Conservation (phyloP, 2,797 vertebrate genomes). For the Rousettus madagascariensis region DNA sequence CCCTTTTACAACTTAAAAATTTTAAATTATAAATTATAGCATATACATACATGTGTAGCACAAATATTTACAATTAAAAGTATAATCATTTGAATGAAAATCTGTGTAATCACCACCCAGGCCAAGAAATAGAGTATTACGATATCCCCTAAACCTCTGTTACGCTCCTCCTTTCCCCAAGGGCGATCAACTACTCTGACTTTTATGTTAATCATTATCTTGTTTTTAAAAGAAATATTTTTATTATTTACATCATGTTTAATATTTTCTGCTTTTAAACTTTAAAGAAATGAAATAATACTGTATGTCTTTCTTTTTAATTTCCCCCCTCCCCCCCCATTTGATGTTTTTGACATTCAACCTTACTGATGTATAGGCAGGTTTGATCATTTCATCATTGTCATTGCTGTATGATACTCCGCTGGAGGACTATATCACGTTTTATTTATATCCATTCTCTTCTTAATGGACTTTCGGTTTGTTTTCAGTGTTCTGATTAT, state of each 20-base stretch:
- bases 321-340: background rate
- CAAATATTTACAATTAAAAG: background rate
- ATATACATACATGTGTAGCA: background rate
- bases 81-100: slow-evolving; percentile 3
- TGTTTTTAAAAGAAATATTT: background rate
- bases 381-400: background rate
- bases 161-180: background rate
- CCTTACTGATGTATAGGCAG: background rate
- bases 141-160: background rate
- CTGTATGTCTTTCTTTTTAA: background rate
- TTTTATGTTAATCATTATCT: slow-evolving; percentile 9
- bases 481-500: background rate
- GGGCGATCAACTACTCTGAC: background rate
- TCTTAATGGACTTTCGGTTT: background rate
- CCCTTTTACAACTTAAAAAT: no score
- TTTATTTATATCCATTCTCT: background rate
- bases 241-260: background rate
- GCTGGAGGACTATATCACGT: background rate
- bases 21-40: background rate
- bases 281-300: background rate
- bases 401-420: background rate
- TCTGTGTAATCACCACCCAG: background rate
- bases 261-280: background rate
- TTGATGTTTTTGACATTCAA: background rate
- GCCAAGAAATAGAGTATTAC: background rate